These are phyloP conservation scores for Dicrurus megarhynchus DNA, from an alignment of 2,113 vertebrate genomes.

Conservation along the genomic window DNA sequence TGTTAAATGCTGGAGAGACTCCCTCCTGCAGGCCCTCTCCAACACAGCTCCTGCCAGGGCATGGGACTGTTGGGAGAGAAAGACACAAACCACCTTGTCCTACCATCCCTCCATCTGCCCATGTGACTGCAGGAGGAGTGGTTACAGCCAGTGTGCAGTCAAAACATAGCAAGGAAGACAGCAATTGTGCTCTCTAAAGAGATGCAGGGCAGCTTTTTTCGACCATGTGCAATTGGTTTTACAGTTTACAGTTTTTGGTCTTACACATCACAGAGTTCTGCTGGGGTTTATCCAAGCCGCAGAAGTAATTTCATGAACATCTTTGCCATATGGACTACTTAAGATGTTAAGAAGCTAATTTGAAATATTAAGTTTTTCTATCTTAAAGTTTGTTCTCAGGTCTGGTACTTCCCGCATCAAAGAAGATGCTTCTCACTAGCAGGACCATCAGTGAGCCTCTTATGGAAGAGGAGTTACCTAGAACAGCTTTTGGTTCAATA, in stretches of 20 bases:
- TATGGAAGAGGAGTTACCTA: background rate
- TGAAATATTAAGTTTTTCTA: background rate
- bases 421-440: background rate
- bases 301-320: background rate
- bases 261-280: background rate
- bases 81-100: fast-evolving
- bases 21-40: background rate
- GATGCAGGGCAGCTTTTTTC: background rate
- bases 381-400: background rate
- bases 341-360: background rate
- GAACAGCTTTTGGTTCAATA: background rate
- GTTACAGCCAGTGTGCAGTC: background rate
- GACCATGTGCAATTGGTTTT: background rate
- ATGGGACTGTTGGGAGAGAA: background rate
- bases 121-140: fast-evolving
- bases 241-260: no score
- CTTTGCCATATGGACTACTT: background rate
- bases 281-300: background rate
- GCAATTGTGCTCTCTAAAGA: background rate
- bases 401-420: background rate
- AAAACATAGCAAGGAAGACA: background rate
- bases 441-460: background rate
- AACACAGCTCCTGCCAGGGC: background rate
- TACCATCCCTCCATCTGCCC: background rate
- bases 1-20: background rate